Conservation (phyloP, 2,888 invertebrate species). For the Germaria angustata region DNA sequence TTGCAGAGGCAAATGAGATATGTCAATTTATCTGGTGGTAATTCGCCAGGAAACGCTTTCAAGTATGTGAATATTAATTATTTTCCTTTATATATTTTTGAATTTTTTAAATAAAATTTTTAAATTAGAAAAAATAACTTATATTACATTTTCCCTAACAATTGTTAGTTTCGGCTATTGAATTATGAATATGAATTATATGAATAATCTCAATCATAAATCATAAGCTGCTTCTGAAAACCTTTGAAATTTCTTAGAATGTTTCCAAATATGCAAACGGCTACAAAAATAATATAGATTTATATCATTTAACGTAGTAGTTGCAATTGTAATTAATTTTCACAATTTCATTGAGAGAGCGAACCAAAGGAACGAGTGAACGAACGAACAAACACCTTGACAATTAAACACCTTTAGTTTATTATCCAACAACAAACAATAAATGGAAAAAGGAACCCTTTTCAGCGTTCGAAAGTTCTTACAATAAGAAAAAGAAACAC, state of each 20-base stretch:
- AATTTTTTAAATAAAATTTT: too few species aligned
- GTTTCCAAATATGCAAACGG: neutral
- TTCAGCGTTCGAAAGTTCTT: slow-evolving; percentile 11
- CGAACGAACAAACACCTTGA: slow-evolving; percentile 58
- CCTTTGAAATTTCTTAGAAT: neutral
- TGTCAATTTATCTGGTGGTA: too few species aligned
- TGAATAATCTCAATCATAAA: slow-evolving; percentile 27
- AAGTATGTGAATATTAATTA: too few species aligned
- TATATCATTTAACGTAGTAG: slow-evolving; percentile 42
- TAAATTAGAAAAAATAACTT: too few species aligned
- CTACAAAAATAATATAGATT: slow-evolving; percentile 45
- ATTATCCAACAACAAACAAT: slow-evolving; percentile 19
- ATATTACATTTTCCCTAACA: neutral
- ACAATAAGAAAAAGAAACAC: slow-evolving; percentile 42
- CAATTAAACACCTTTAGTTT: slow-evolving; percentile 64
- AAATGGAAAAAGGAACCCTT: slow-evolving; percentile 54
- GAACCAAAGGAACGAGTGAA: slow-evolving; percentile 18
- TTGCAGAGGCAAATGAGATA: too few species aligned
- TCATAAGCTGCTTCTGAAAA: slow-evolving; percentile 23
- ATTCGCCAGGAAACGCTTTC: too few species aligned
- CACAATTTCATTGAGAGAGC: slow-evolving; percentile 55
- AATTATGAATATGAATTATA: neutral
- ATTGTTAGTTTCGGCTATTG: neutral
- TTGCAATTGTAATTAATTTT: slow-evolving; percentile 66
- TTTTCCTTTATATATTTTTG: too few species aligned